phyloP scores from a whole-genome alignment of 2,888 invertebrate species.

The Stenodema calcarata region DNA sequence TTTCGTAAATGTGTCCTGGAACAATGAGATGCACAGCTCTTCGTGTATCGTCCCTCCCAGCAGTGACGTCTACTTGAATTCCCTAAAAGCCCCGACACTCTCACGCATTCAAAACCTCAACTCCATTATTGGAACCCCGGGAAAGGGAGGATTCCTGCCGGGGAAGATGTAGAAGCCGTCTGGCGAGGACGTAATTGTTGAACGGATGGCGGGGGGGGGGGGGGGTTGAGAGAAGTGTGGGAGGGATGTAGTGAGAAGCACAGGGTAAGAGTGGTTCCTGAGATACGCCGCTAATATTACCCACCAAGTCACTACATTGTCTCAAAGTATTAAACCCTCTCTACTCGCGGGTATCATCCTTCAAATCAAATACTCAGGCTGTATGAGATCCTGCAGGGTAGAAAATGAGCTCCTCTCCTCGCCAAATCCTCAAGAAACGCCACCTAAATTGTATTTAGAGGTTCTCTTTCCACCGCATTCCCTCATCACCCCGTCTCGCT shows the following conservation, averaged over 20 bases:
- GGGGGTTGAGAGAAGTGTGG: not conserved
- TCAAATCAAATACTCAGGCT: not conserved
- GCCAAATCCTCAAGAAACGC: not conserved
- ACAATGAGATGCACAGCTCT: not conserved
- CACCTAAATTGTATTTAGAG: not conserved
- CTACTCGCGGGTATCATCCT: not conserved
- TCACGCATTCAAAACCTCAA: not conserved
- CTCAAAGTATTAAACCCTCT: not conserved
- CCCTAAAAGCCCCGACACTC: not conserved
- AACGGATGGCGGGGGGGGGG: not conserved
- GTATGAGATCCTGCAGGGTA: not conserved
- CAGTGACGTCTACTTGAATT: not conserved
- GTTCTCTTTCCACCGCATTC: not conserved
- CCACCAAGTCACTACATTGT: not conserved
- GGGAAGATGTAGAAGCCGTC: not conserved
- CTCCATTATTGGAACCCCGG: not conserved
- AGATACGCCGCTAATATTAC: not conserved
- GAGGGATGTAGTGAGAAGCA: not conserved
- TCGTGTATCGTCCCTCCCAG: not conserved
- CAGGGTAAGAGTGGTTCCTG: not conserved
- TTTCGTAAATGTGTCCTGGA: not conserved
- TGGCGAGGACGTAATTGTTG: not conserved
- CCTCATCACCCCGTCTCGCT: not conserved
- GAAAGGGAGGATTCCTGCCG: not conserved
- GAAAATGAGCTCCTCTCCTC: not conserved